Base-by-base conservation (phyloP, 2,888 invertebrate species). In the Sarcophaga subvicina region DNA sequence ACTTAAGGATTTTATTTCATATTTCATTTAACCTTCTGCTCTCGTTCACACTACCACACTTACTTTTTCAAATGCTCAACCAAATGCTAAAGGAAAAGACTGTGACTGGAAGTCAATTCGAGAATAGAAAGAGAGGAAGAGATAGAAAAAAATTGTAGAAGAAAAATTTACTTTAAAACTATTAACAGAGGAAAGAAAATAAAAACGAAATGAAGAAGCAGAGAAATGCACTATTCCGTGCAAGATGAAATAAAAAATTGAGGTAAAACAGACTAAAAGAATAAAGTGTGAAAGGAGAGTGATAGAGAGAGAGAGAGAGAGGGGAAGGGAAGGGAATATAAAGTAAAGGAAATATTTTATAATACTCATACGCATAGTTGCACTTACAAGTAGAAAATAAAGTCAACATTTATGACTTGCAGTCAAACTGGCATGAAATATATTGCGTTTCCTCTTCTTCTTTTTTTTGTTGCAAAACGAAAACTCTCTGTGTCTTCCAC, bases 321-420 rank as follows among this genome's bases (percentile, higher is more conserved):
- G 62, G 27, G n/a, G n/a, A 37, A 14, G 49, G 37, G n/a, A 14
- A 22, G 17, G 20, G 54, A 17, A 4, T 14, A 54, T 54, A 54
- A 54, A 54, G 17, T 75, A 78, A 82, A 60, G 49, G 71, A 62
- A 20, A 69, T 83, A 67, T 59, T 20, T 64, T 83, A 49, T 71
- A 49, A 76, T 73, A 86, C 86, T 86, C 76, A 80, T 72, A 83
- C 86, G 86, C 83, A 80, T 63, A 80, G 80, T 84, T 87, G 87
- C 70, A 78, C 78, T 78, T 83, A 62, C 70, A 69, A 75, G 75
- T n/a, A 79, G 8, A 37, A 78, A 85, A 78, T 83, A 84, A 87
- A 84, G 87, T 79, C 87, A 87, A 87, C 87, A 79, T 87, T 84
- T 87, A 87, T 79, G 84, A 79, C 84, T 84, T 17, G 67, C 83